Evolutionary conservation across 2,113 vertebrate genomes (phyloP), one percentile per base, ranked within the genome.

Genomic region (Rhagologus leucostigma): DNA sequence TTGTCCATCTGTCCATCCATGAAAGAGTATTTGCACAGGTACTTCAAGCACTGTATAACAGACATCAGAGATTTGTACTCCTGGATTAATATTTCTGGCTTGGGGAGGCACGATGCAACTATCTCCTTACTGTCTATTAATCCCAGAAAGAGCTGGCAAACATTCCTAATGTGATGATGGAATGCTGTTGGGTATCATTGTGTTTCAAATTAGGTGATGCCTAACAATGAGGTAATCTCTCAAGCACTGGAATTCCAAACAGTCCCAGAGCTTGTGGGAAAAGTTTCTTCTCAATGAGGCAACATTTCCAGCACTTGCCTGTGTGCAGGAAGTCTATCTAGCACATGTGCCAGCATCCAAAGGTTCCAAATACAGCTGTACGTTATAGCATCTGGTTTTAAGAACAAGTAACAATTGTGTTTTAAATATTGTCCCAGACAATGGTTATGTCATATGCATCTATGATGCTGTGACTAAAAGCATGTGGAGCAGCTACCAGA

Each of bases 181-280:
- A 70, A 93, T 80, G 67, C 77, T 60, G 75, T 93, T 6, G 33
- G 55, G 22, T 69, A 41, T 50, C 81, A 87, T 35, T 79, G 65
- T 82, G 37, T 94, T 96, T 94, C 78, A 84, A 46, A 95, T 94
- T 92, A 95, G 81, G 70, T 87, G 89, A 80, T 93, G 78, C 59
- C 75, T 83, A 67, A 76, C 49, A 59, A 35, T 94, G 89, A 93
- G 47, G 70, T 96, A 42, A 91, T 83, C 83, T 83, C 50, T 55
- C 10, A n/a, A 91, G 67, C 42, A 17, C 55, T 83, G 75, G 85
- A 90, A 95, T 96, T 91, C 89, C 84, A 79, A 95, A 79, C 47
- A 88, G 89, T 77, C 70, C 67, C 78, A 87, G 78, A 83, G 70
- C 74, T 59, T 32, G 42, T 79, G 78, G 67, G 82, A 76, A 79